Conservation (phyloP, 2,113 vertebrate genomes). For the Triplophysa dalaica region DNA sequence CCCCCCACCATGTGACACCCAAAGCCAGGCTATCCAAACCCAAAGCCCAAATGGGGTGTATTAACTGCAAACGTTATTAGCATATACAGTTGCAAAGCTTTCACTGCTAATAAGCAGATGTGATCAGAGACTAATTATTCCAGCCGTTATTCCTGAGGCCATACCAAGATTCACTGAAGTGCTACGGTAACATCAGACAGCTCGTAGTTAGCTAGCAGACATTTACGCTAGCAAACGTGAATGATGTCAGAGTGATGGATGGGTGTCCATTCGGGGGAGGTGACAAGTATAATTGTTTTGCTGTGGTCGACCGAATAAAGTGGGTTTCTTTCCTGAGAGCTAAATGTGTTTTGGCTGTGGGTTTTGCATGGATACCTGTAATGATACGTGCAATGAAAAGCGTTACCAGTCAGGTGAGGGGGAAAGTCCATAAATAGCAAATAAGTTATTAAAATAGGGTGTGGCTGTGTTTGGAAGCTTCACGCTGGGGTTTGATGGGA, state of each 20-base stretch:
- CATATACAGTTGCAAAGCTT: constrained; percentile 17
- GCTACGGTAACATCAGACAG: constrained; percentile 17
- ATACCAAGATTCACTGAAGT: background rate
- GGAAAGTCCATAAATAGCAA: background rate
- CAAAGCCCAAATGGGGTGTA: background rate
- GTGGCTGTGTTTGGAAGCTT: constrained; percentile 1
- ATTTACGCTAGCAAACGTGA: constrained; percentile 35
- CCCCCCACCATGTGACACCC: constrained; percentile 45
- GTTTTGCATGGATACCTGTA: constrained; percentile 78
- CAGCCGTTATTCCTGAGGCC: background rate
- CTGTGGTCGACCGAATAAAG: constrained; percentile 81
- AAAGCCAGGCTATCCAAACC: background rate
- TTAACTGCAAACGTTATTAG: constrained; percentile 29
- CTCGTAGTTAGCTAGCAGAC: constrained; percentile 20
- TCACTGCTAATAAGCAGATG: constrained; percentile 6
- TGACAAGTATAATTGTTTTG: constrained; percentile 82
- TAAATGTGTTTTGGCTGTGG: constrained; percentile 79
- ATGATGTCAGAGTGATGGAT: constrained; percentile 64
- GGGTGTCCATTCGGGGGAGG: constrained; percentile 74
- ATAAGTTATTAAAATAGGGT: constrained; percentile 14
- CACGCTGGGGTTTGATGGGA: background rate
- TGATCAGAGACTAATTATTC: constrained; percentile 18
- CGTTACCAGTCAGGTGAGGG: constrained; percentile 24
- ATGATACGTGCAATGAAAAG: constrained; percentile 52
- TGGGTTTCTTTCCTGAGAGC: constrained; percentile 76